A percentile compares a stretch with the other conserved stretches of the same genome.
Evolutionary conservation across 2,888 invertebrate species (phyloP).

Genomic region (Tipula lateralis): DNA sequence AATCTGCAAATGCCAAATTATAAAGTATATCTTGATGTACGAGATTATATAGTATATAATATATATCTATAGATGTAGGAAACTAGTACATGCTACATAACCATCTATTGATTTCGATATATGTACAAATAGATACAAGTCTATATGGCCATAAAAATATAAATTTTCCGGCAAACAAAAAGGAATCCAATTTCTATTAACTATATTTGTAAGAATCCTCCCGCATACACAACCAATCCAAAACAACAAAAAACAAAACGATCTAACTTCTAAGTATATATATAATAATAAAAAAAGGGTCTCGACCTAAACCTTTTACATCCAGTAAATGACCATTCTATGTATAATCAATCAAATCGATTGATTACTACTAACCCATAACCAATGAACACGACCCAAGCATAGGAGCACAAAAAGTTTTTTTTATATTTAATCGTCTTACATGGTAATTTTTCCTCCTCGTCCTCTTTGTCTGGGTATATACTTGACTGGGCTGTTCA

Average conservation of each 20-base stretch:
- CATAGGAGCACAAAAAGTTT: not conserved
- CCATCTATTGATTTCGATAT: not conserved
- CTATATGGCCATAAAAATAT: not conserved
- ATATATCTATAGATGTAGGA: no score
- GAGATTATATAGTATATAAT: no score
- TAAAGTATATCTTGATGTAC: no score
- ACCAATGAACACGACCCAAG: not conserved
- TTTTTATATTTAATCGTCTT: not conserved
- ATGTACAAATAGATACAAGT: not conserved
- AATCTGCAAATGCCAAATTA: no score
- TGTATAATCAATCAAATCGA: not conserved
- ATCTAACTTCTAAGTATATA: not conserved
- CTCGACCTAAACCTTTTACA: not conserved
- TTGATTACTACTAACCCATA: conserved; percentile 8
- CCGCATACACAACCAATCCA: not conserved
- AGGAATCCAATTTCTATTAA: not conserved
- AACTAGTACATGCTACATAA: not conserved
- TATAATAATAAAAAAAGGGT: not conserved
- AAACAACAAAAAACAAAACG: not conserved
- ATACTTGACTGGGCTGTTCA: not conserved
- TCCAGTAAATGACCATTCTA: not conserved
- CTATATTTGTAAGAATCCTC: not conserved
- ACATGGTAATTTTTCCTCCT: conserved; percentile 8
- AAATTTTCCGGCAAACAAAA: not conserved
- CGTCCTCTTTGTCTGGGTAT: not conserved